Evolutionary conservation across 2,113 vertebrate genomes (phyloP).

Genomic region (Leucosticte australis): DNA sequence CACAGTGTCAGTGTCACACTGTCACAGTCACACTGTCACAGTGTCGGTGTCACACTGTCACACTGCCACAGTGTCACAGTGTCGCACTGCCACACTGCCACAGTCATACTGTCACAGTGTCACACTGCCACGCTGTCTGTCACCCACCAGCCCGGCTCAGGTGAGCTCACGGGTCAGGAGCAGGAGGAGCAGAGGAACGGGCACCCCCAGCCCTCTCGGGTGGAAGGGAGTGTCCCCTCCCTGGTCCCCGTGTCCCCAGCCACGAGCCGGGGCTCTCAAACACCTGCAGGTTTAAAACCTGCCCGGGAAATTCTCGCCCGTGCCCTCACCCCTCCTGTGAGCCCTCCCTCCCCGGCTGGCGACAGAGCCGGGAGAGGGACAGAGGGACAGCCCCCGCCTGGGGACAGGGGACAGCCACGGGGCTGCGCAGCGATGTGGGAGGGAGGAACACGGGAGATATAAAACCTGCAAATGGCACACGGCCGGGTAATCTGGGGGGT

Average conservation of each 20-base stretch:
- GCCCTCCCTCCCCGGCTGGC: no score
- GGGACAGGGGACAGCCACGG: neutral
- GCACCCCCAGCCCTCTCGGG: rapidly evolving
- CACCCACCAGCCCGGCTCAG: neutral
- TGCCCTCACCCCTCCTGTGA: neutral
- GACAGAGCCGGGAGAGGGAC: neutral
- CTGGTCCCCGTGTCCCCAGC: neutral
- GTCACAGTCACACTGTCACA: neutral
- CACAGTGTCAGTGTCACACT: neutral
- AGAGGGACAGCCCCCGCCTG: neutral
- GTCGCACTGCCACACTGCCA: neutral
- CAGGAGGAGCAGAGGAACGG: neutral
- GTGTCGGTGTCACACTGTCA: no score
- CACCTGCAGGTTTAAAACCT: neutral
- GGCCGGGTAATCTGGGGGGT: rapidly evolving
- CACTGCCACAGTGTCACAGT: neutral
- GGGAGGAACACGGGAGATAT: neutral
- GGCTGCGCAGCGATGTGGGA: rapidly evolving
- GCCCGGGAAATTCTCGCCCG: rapidly evolving
- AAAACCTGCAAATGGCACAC: rapidly evolving
- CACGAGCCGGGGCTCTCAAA: rapidly evolving
- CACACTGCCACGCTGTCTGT: no score
- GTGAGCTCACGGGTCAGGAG: neutral
- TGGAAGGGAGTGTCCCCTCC: neutral
- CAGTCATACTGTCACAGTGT: no score